Evolutionary conservation across 1,140 invertebrate species (phyloP), one percentile per base, ranked within the genome.

Genomic region (Polypedilum pembai): DNA sequence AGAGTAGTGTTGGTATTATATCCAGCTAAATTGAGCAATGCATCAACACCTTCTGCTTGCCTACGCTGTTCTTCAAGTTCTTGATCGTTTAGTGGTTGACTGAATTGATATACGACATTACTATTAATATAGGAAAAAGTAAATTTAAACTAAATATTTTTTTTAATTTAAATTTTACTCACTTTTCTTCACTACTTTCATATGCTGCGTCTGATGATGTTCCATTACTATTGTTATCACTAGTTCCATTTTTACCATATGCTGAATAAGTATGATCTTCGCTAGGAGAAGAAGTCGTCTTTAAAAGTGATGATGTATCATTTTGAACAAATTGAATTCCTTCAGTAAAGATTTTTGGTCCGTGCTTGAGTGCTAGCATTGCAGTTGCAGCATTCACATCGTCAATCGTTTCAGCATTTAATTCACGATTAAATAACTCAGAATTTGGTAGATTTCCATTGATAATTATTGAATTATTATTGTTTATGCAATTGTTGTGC

Each of bases 331-430:
- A 74, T 74, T 15, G 80, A 75, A 79, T 81, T 40, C 77, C 77
- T 77, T 83, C 80, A 20, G 75, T 76, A n/a, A 81, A 82, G 74
- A 79, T 78, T 75, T 82, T 82, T 79, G 86, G 85, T 75, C 87
- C 91, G 81, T 91, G 90, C 81, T 93, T 92, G 73, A 94, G 86
- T 66, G 90, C 90, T 65, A 94, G 85, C 88, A 94, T 91, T 0
- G 92, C 91, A 8, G 91, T 89, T 3, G 92, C 92, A 8, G 92
- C 92, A 83, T 93, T 91, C 1, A 91, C 90, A 79, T 91, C 90
- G 75, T 88, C 88, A 63, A 88, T 84, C 56, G 86, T 85, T 66
- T 88, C 87, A 3, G 81, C 79, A 17, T 80, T 80, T 20, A 79
- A 79, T 56, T 82, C 80, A 33, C 80, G 77, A 3, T 79, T 80